Percentiles rank a stretch among this genome's conserved stretches.
Evolutionary conservation across 2,113 vertebrate genomes (phyloP).

Genomic region (Empidonax alnorum): DNA sequence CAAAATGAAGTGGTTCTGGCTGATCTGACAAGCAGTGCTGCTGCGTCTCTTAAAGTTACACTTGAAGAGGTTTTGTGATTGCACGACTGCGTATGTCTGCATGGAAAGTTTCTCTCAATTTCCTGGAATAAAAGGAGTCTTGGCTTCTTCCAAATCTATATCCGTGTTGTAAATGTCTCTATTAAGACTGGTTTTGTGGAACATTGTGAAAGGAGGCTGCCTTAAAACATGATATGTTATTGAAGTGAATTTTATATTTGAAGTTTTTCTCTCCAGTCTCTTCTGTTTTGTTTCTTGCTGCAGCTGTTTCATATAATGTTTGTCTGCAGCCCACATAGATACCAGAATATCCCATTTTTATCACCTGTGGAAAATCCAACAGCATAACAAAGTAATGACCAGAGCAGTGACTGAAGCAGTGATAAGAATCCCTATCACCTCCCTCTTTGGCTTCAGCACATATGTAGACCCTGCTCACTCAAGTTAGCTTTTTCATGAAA

Average conservation of each 20-base stretch:
- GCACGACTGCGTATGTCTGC: neutral
- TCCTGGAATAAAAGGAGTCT: constrained; percentile 45
- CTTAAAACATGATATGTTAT: neutral
- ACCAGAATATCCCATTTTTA: neutral
- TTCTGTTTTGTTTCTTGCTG: neutral
- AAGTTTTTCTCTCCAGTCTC: neutral
- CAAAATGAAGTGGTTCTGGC: constrained; percentile 55
- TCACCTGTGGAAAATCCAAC: neutral
- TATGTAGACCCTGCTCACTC: neutral
- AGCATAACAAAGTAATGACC: neutral
- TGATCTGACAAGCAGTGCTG: neutral
- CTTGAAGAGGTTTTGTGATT: neutral
- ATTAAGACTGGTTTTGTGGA: neutral
- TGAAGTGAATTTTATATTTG: neutral
- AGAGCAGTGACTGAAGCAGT: neutral
- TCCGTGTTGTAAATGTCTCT: constrained; percentile 25
- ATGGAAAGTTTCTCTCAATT: constrained; percentile 15
- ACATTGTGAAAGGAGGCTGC: neutral
- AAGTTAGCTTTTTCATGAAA: neutral
- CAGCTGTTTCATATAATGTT: neutral
- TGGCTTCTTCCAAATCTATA: constrained; percentile 19
- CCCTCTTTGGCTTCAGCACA: neutral
- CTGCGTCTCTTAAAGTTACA: constrained; percentile 56
- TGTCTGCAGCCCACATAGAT: neutral
- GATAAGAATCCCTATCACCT: neutral